phyloP scores from a whole-genome alignment of 2,113 vertebrate genomes.

The Colistium nudipinnis region DNA sequence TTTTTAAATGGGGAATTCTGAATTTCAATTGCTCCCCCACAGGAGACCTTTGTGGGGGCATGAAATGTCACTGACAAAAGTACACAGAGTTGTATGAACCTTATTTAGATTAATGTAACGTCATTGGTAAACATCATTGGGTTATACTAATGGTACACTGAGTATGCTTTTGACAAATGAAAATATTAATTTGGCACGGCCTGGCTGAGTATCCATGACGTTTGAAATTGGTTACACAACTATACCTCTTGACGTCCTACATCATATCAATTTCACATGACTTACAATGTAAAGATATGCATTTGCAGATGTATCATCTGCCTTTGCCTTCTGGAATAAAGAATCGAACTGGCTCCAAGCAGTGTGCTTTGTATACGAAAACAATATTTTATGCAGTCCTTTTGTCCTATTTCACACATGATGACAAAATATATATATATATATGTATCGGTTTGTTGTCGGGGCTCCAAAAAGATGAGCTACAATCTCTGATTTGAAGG shows the following conservation, averaged over 20 bases:
- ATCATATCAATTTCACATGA: neutral
- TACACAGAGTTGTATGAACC: slow-evolving; percentile 1
- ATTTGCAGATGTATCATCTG: neutral
- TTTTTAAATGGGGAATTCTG: neutral
- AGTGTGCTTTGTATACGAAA: neutral
- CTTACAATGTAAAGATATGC: neutral
- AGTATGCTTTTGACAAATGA: neutral
- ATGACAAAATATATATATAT: too few species aligned
- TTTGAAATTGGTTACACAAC: neutral
- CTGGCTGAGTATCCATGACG: neutral
- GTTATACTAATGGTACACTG: neutral
- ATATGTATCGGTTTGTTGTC: too few species aligned
- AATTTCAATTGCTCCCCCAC: neutral
- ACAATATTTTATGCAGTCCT: neutral
- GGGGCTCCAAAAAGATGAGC: too few species aligned
- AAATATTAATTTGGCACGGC: slow-evolving; percentile 8
- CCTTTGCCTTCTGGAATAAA: too few species aligned
- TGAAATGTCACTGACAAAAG: slow-evolving; percentile 4
- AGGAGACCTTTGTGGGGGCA: neutral
- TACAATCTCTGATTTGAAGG: too few species aligned
- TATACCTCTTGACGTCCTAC: neutral
- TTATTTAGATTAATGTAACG: slow-evolving; percentile 14
- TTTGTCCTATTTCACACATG: neutral
- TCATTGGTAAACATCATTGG: slow-evolving; percentile 1
- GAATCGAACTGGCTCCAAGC: neutral